These are phyloP conservation scores for Rosalia funebris DNA, from an alignment of 2,888 invertebrate genomes.

Conservation along the genomic window DNA sequence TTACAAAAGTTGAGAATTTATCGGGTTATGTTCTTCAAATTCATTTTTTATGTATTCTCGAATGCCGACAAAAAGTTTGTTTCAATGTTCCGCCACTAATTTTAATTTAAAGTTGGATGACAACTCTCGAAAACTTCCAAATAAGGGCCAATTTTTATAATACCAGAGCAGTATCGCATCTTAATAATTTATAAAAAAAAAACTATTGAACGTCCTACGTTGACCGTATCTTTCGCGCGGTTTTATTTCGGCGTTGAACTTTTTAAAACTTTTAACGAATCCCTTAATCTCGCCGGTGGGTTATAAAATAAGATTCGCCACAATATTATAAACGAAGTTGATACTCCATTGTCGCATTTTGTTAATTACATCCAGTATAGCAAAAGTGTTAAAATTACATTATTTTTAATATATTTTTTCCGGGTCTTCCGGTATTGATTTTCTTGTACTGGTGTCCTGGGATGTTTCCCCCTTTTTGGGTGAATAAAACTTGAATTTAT, in stretches of 20 bases:
- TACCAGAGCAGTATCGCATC: not conserved
- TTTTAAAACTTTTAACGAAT: constrained; percentile 13
- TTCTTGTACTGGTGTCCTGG: no score
- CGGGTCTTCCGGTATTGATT: no score
- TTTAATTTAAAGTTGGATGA: constrained; percentile 28
- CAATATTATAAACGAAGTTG: no score
- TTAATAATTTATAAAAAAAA: constrained; percentile 21
- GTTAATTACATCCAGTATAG: no score
- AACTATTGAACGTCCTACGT: constrained; percentile 2
- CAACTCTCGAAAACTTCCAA: constrained; percentile 6
- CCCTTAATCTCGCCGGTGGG: no score
- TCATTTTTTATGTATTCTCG: constrained; percentile 30
- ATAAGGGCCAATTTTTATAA: constrained; percentile 7
- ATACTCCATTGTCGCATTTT: no score
- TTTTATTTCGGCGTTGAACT: constrained; percentile 10
- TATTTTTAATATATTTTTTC: no score
- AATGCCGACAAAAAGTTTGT: constrained; percentile 20
- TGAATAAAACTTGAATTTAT: no score
- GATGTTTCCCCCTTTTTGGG: no score
- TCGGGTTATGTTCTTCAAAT: constrained; percentile 31
- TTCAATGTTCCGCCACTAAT: constrained; percentile 26
- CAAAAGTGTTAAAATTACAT: no score
- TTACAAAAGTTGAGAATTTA: constrained; percentile 32
- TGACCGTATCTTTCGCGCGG: constrained; percentile 13
- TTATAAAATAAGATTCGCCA: no score